Evolutionary conservation across 2,888 invertebrate genomes (phyloP).

Genomic region (Lysandra bellargus): DNA sequence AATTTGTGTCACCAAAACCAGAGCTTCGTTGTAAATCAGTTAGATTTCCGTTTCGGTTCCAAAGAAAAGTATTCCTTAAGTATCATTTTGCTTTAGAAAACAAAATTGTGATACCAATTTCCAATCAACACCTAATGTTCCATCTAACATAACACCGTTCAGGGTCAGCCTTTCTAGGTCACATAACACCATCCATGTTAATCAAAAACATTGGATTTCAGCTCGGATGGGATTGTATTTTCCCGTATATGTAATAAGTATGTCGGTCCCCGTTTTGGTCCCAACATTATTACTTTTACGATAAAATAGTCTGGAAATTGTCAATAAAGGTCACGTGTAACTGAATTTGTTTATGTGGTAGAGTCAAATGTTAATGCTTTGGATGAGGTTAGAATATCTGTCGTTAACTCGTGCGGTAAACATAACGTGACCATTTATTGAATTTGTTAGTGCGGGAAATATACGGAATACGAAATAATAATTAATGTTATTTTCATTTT

Average conservation of each 20-base stretch:
- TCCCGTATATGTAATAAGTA: background rate
- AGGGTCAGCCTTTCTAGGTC: slow-evolving; percentile 27
- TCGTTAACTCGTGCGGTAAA: too few relatives aligned
- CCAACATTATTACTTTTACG: slow-evolving; percentile 2
- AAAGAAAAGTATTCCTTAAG: too few relatives aligned
- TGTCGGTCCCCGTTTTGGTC: background rate
- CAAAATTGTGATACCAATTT: background rate
- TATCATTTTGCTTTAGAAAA: too few relatives aligned
- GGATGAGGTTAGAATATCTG: background rate
- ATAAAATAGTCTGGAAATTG: background rate
- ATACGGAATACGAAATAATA: too few relatives aligned
- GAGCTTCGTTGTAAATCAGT: too few relatives aligned
- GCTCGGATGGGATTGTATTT: background rate
- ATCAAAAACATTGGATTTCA: background rate
- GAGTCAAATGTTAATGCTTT: background rate
- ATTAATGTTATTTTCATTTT: too few relatives aligned
- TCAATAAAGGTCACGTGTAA: background rate
- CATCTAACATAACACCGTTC: slow-evolving; percentile 4
- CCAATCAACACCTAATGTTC: background rate
- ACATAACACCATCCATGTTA: slow-evolving; percentile 13
- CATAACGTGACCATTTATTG: too few relatives aligned
- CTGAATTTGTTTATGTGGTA: background rate
- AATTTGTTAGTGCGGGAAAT: too few relatives aligned
- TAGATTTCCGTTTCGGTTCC: too few relatives aligned
- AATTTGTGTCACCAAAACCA: too few relatives aligned